Percentiles rank a stretch among this genome's conserved stretches.
Evolutionary conservation across 2,113 vertebrate genomes (phyloP).

Genomic region (Cynopterus brachyotis): DNA sequence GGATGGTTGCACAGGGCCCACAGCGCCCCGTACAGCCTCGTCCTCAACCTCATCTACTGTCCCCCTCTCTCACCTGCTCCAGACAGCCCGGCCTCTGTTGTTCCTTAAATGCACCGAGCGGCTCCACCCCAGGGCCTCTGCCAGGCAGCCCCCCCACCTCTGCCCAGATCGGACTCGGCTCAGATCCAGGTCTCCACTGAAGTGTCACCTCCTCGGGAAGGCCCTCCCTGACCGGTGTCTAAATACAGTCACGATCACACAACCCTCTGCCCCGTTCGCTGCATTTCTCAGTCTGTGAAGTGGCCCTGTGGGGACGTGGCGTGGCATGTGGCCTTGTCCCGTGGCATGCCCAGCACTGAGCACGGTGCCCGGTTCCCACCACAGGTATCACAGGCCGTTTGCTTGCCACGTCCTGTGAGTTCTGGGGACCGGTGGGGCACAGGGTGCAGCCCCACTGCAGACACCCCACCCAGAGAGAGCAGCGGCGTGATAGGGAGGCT

Average conservation of each 20-base stretch:
- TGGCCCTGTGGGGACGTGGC: not conserved
- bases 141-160: not conserved
- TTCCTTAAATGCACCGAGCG: not conserved
- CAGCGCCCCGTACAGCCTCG: accelerated
- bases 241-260: not conserved
- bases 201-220: not conserved
- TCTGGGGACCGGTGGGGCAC: not conserved
- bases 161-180: not conserved
- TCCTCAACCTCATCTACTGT: not conserved
- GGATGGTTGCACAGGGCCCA: not conserved
- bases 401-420: not conserved
- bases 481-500: no score
- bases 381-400: not conserved
- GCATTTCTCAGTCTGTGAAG: not conserved
- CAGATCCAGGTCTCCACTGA: not conserved
- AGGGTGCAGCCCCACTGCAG: not conserved
- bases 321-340: not conserved
- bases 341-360: not conserved
- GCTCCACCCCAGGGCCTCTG: not conserved
- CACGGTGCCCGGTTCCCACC: not conserved
- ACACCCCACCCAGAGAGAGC: not conserved
- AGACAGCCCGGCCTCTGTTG: not conserved
- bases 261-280: not conserved
- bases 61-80: not conserved
- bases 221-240: not conserved